A percentile compares a stretch with the other conserved stretches of the same genome.
These are phyloP conservation scores for Hypomecis atomaria DNA, from an alignment of 2,888 invertebrate genomes.

Conservation along the genomic window DNA sequence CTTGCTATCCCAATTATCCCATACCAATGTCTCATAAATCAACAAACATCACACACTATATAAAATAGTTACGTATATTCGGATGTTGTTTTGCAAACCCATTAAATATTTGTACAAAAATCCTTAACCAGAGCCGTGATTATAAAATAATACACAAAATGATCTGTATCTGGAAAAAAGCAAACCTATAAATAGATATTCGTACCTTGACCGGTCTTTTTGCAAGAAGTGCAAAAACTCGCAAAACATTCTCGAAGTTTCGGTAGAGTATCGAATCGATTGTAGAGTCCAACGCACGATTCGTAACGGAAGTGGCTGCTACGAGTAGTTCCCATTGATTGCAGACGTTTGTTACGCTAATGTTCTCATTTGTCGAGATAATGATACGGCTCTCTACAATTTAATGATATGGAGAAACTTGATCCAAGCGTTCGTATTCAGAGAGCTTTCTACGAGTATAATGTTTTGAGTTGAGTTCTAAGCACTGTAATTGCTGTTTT, in stretches of 20 bases:
- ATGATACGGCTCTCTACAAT: slow-evolving; percentile 17
- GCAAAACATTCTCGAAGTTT: slow-evolving; percentile 21
- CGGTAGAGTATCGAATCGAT: slow-evolving; percentile 30
- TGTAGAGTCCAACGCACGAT: slow-evolving; percentile 19
- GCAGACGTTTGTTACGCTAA: slow-evolving; percentile 18
- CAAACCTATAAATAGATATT: neutral
- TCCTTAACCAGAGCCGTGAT: too few relatives aligned
- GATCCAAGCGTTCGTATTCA: slow-evolving; percentile 4
- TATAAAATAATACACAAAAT: too few relatives aligned
- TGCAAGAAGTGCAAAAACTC: slow-evolving; percentile 10
- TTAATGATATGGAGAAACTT: slow-evolving; percentile 23
- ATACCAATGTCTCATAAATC: too few relatives aligned
- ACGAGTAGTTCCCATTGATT: slow-evolving; percentile 20
- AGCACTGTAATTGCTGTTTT: neutral
- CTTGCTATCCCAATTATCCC: too few relatives aligned
- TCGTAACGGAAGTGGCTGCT: slow-evolving; percentile 21
- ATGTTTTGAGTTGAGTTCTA: slow-evolving; percentile 15
- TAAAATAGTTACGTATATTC: too few relatives aligned
- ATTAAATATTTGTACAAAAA: too few relatives aligned
- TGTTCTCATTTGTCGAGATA: slow-evolving; percentile 23
- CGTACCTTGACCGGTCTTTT: slow-evolving; percentile 4
- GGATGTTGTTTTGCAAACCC: too few relatives aligned
- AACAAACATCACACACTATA: too few relatives aligned
- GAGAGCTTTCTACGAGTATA: slow-evolving; percentile 18
- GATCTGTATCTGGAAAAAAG: too few relatives aligned